phyloP scores from a whole-genome alignment of 2,113 vertebrate species.

The rat (Rattus norvegicus) region GRCr8 NC_086023.1:114355501-114356000 shows the following conservation, averaged over 20 bases:
- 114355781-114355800: neutral
- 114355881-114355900: conserved; percentile 1
- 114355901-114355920: neutral
- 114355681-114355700: no score
- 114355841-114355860: neutral
- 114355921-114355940: neutral
- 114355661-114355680: no score
- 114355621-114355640: conserved; percentile 18
- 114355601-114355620: neutral
- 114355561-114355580: neutral
- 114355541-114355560: neutral
- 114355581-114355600: neutral
- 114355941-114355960: conserved; percentile 11
- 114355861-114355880: neutral
- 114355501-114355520: neutral
- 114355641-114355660: no score
- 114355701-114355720: no score
- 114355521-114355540: neutral
- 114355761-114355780: neutral
- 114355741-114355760: no score
- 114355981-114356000: neutral
- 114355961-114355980: no score
- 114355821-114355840: neutral
- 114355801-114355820: neutral
- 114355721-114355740: no score